A percentile compares a stretch with the other conserved stretches of the same genome.
phyloP scores from a whole-genome alignment of 1,140 invertebrate species.

The Capitella teleta region DNA sequence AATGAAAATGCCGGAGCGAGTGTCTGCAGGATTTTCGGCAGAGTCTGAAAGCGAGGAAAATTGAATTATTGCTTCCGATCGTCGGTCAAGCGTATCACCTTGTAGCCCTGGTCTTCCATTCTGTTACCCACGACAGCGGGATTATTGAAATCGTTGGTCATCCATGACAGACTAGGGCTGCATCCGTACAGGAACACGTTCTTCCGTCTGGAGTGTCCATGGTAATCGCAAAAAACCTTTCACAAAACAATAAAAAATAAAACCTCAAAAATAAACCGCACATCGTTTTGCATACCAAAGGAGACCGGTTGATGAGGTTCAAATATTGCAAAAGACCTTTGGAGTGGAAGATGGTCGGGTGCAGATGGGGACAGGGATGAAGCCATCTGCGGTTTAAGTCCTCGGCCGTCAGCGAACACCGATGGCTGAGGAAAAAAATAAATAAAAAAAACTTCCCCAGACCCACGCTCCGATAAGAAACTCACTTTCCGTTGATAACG shows the following conservation, averaged over 20 bases:
- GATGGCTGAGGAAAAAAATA: conserved; percentile 51
- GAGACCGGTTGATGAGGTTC: conserved; percentile 19
- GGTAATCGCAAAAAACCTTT: conserved; percentile 83
- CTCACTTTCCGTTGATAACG: conserved; percentile 71
- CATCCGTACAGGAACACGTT: conserved; percentile 85
- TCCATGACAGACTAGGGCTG: conserved; percentile 46
- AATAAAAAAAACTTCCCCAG: neutral
- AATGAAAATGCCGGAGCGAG: conserved; percentile 60
- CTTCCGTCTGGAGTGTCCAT: conserved; percentile 77
- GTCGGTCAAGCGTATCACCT: too few relatives aligned
- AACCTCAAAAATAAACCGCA: too few relatives aligned
- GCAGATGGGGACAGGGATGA: conserved; percentile 57
- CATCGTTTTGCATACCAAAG: conserved; percentile 7
- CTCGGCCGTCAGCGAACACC: conserved; percentile 65
- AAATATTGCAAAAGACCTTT: conserved; percentile 51
- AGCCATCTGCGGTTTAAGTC: conserved; percentile 72
- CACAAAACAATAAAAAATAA: conserved; percentile 5
- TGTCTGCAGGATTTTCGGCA: conserved; percentile 57
- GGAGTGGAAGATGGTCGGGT: conserved; percentile 88
- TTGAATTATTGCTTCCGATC: too few relatives aligned
- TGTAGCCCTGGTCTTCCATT: conserved; percentile 37
- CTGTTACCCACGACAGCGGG: conserved; percentile 28
- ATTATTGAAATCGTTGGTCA: conserved; percentile 27
- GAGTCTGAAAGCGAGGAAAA: conserved; percentile 19
- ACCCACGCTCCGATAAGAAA: neutral